phyloP scores from a whole-genome alignment of 1,140 invertebrate species.

The Drosophila malerkotliana region DNA sequence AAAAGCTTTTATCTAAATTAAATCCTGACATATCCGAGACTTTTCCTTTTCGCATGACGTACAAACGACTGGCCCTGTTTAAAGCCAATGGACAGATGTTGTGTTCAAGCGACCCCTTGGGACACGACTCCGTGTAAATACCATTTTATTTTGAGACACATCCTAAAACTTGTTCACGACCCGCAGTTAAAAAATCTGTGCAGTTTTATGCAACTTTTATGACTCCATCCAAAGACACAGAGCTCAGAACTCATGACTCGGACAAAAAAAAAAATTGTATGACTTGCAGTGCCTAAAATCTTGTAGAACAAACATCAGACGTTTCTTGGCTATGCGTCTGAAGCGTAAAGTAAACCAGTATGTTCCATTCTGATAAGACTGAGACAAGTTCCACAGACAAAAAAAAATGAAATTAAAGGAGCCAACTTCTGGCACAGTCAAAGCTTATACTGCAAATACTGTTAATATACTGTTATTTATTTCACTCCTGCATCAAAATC shows the following conservation, averaged over 20 bases:
- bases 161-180: slow-evolving; percentile 49
- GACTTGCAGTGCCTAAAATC: slow-evolving; percentile 38
- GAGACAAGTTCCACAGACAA: slow-evolving; percentile 29
- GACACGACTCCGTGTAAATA: neutral
- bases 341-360: slow-evolving; percentile 43
- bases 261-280: slow-evolving; percentile 47
- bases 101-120: slow-evolving; percentile 53
- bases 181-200: slow-evolving; percentile 54
- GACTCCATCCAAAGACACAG: slow-evolving; percentile 40
- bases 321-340: slow-evolving; percentile 24
- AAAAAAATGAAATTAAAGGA: slow-evolving; percentile 39
- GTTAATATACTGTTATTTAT: no score
- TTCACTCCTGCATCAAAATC: no score
- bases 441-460: no score
- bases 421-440: neutral
- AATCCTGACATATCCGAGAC: slow-evolving; percentile 58
- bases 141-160: slow-evolving; percentile 34
- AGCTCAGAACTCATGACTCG: slow-evolving; percentile 8
- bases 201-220: slow-evolving; percentile 80
- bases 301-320: slow-evolving; percentile 40
- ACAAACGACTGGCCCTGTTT: slow-evolving; percentile 66
- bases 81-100: slow-evolving; percentile 32
- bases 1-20: slow-evolving; percentile 82
- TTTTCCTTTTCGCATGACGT: slow-evolving; percentile 42
- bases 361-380: slow-evolving; percentile 8